Percentiles rank a stretch among this genome's conserved stretches.
phyloP scores from a whole-genome alignment of 1,140 invertebrate species.

The Delia radicum region DNA sequence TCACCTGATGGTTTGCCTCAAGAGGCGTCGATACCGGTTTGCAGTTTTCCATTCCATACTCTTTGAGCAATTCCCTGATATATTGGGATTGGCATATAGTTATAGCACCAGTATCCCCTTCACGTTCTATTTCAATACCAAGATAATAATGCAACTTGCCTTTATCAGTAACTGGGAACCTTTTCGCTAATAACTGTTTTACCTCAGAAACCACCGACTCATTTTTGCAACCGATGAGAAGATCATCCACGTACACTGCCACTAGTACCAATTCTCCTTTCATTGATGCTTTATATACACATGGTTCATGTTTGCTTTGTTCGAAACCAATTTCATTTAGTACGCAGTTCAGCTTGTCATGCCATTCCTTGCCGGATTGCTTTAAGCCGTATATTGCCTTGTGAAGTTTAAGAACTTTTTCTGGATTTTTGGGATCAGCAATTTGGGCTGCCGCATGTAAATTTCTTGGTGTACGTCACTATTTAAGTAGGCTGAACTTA shows the following conservation, averaged over 20 bases:
- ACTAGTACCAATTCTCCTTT: background rate
- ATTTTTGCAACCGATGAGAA: constrained; percentile 14
- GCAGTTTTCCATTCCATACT: constrained; percentile 26
- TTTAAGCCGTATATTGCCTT: constrained; percentile 34
- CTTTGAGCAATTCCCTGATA: constrained; percentile 25
- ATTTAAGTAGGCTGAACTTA: constrained; percentile 56
- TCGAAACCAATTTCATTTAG: constrained; percentile 37
- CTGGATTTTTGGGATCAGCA: background rate
- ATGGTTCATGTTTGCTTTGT: constrained; percentile 39
- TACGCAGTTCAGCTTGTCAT: constrained; percentile 38
- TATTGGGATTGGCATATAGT: constrained; percentile 24
- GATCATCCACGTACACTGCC: constrained; percentile 25
- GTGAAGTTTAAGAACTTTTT: constrained; percentile 25
- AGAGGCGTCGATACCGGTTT: constrained; percentile 11
- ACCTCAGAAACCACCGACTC: constrained; percentile 2
- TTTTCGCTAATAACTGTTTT: constrained; percentile 15
- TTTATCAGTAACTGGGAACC: background rate
- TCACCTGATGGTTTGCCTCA: constrained; percentile 13
- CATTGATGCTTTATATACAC: constrained; percentile 38
- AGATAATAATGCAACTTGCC: constrained; percentile 38
- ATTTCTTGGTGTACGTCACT: constrained; percentile 52
- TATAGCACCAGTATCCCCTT: constrained; percentile 23
- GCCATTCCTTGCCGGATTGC: constrained; percentile 38
- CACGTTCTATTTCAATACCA: constrained; percentile 44
- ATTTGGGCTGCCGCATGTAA: constrained; percentile 31